A percentile compares a stretch with the other conserved stretches of the same genome.
These are phyloP conservation scores for Myiothlypis coronata DNA, from an alignment of 2,797 vertebrate genomes.

Conservation along the genomic window DNA sequence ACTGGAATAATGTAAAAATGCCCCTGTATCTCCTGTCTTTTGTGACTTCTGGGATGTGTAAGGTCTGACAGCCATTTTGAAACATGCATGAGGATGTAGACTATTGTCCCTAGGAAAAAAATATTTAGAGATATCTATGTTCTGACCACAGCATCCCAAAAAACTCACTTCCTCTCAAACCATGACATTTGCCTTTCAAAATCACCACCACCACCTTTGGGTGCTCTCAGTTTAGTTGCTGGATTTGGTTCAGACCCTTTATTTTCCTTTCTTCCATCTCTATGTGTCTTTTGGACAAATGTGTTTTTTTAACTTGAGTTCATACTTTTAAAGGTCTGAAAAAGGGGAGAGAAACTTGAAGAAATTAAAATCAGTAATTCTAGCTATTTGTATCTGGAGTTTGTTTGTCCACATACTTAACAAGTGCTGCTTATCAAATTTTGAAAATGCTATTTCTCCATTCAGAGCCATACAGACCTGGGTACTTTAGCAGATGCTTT, in stretches of 20 bases:
- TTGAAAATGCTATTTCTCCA: not conserved
- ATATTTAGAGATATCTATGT: not conserved
- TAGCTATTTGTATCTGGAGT: not conserved
- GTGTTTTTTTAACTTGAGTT: not conserved
- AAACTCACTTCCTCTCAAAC: no score
- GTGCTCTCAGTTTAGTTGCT: not conserved
- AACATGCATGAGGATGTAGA: fast-evolving
- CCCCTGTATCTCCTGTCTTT: not conserved
- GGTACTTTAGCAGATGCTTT: not conserved
- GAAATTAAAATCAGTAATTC: not conserved
- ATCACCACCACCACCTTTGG: not conserved
- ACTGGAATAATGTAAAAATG: not conserved
- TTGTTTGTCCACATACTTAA: not conserved
- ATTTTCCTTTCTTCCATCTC: not conserved
- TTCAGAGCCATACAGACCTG: not conserved
- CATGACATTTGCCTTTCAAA: not conserved
- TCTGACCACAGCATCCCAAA: no score
- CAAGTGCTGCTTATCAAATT: not conserved
- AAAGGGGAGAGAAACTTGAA: not conserved
- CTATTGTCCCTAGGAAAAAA: not conserved
- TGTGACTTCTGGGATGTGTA: not conserved
- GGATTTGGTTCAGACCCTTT: not conserved
- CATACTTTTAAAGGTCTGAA: not conserved
- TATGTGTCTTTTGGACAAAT: not conserved
- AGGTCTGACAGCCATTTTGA: not conserved